A percentile compares a stretch with the other conserved stretches of the same genome.
Conservation (phyloP, 1,140 invertebrate species). For the Tetramorium simillimum region DNA sequence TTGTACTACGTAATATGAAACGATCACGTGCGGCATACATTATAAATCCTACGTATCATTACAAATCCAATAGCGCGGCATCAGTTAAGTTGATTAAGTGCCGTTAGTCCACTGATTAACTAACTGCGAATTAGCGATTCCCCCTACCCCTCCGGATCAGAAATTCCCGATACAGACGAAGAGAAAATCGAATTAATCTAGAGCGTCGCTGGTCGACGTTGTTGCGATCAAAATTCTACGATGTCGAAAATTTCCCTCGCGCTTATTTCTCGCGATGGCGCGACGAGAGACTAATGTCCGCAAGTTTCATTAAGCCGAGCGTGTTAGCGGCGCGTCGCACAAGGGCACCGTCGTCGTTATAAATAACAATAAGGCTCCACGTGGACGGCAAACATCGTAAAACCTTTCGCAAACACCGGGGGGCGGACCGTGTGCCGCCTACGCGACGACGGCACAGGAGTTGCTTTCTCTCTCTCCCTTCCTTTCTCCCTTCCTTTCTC, state of each 20-base stretch:
- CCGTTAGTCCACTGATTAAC: constrained; percentile 6
- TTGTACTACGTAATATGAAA: constrained; percentile 37
- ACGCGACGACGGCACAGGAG: constrained; percentile 27
- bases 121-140: constrained; percentile 1
- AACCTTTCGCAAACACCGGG: constrained; percentile 75
- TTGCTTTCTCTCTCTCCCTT: neutral
- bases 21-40: neutral
- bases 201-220: neutral
- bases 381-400: constrained; percentile 77
- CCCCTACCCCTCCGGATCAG: neutral
- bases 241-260: neutral
- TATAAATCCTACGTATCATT: constrained; percentile 31
- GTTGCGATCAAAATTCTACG: neutral
- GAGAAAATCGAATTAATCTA: constrained; percentile 22
- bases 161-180: neutral
- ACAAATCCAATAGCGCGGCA: neutral
- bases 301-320: constrained; percentile 72
- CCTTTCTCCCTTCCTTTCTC: neutral
- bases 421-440: constrained; percentile 17
- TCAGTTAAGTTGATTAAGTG: constrained; percentile 3
- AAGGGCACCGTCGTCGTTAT: constrained; percentile 67
- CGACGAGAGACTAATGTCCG: constrained; percentile 27
- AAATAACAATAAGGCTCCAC: constrained; percentile 78
- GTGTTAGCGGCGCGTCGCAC: constrained; percentile 64
- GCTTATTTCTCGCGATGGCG: neutral